Conservation (phyloP, 2,797 vertebrate species). For the Chaetophractus vellerosus region DNA sequence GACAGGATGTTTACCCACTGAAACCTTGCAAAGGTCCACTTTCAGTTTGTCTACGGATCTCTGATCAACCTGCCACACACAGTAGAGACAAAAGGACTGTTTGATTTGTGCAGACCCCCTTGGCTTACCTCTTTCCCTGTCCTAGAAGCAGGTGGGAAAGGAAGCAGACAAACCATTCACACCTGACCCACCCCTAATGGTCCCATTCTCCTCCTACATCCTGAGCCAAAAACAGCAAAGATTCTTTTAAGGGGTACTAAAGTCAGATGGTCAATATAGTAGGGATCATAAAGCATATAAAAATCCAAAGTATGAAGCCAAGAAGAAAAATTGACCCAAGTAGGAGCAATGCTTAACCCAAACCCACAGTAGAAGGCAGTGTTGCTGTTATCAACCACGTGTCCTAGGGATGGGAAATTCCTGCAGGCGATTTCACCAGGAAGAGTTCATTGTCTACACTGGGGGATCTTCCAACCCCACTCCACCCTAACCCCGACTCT, state of each 20-base stretch:
- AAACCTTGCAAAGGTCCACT: slow-evolving; percentile 27
- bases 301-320: background rate
- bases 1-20: slow-evolving; percentile 56
- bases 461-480: background rate
- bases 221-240: background rate
- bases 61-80: background rate
- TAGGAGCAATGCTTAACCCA: background rate
- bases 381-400: background rate
- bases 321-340: slow-evolving; percentile 11
- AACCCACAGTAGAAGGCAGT: background rate
- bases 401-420: background rate
- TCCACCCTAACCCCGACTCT: background rate
- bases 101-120: slow-evolving; percentile 1
- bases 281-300: background rate
- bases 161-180: background rate
- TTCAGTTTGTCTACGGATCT: background rate
- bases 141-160: background rate
- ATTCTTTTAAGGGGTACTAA: background rate
- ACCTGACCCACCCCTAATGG: background rate
- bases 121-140: background rate
- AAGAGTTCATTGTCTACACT: background rate
- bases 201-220: background rate
- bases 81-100: slow-evolving; percentile 19
- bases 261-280: background rate
- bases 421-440: background rate